phyloP scores from a whole-genome alignment of 2,888 invertebrate genomes.

The Leptarthrus brevirostris region DNA sequence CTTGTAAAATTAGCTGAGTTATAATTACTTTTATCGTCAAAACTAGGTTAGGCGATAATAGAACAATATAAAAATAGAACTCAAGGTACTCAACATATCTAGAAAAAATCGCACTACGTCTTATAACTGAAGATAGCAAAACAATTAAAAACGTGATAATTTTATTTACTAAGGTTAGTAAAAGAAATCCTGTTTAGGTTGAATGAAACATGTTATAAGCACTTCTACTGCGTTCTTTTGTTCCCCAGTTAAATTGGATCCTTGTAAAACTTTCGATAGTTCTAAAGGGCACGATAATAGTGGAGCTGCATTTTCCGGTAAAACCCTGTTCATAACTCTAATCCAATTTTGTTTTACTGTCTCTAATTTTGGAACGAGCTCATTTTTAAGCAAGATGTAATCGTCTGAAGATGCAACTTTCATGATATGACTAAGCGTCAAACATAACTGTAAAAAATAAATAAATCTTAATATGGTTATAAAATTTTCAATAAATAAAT shows the following conservation, averaged over 20 bases:
- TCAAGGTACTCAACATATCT: too few relatives aligned
- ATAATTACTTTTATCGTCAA: too few relatives aligned
- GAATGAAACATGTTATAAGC: constrained; percentile 56
- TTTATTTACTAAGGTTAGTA: constrained; percentile 4
- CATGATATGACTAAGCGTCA: constrained; percentile 79
- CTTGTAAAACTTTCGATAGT: constrained; percentile 55
- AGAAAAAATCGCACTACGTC: too few relatives aligned
- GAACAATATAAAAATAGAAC: too few relatives aligned
- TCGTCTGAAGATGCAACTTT: constrained; percentile 72
- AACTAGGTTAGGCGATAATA: too few relatives aligned
- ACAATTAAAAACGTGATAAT: too few relatives aligned
- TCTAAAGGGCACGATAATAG: constrained; percentile 59
- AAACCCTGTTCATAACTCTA: constrained; percentile 63
- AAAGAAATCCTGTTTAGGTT: constrained; percentile 53
- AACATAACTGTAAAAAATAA: constrained; percentile 73
- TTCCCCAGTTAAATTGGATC: constrained; percentile 51
- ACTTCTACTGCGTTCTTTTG: constrained; percentile 56
- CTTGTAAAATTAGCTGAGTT: too few relatives aligned
- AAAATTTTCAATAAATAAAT: constrained; percentile 47
- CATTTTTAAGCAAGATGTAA: constrained; percentile 67
- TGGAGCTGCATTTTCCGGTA: constrained; percentile 64
- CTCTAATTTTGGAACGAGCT: constrained; percentile 61
- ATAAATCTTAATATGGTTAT: constrained; percentile 1
- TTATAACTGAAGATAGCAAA: too few relatives aligned
- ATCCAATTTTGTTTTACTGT: constrained; percentile 61